Evolutionary conservation across 2,113 vertebrate genomes (phyloP), one percentile per base, ranked within the genome.

Genomic region (Phrynosoma blainvillii): DNA sequence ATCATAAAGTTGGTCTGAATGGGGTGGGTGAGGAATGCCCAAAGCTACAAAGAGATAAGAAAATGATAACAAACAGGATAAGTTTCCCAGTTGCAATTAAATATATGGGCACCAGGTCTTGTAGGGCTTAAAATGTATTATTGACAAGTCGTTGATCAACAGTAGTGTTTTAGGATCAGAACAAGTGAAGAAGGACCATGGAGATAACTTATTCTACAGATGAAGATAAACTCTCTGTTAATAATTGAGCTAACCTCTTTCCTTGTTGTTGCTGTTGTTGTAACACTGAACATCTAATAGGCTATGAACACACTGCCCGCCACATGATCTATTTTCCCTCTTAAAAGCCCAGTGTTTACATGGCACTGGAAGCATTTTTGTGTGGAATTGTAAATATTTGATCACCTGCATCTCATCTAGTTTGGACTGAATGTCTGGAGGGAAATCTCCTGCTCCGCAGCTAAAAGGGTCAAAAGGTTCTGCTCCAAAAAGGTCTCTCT

Each of bases 341-440:
- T 73, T 83, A n/a, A 23, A 8, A 73, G 5, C n/a, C 47, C 21
- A 81, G 13, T 0, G 71, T n/a, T 70, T 75, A 80, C 6, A 3
- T 0, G 59, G 9, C 5, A 68, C 77, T 0, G 65, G 47, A 73
- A 90, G 91, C 21, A 40, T 42, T 56, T 62, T 25, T 9, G 52
- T 32, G 20, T 0, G 81, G 85, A 89, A 85, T 1, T 32, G 79
- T 68, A 93, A 90, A 59, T 75, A 73, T 89, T 79, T n/a, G 93
- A 92, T 98, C 96, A 99, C 99, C 98, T 99, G 99, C 98, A 99
- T 99, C 96, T 99, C 99, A 90, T 99, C 99, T 96, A 99, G 96
- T 94, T 98, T 98, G 85, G 99, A 99, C 94, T 99, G 98, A 90
- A 99, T 98, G 91, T 99, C 99, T 87, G 98, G 98, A 92, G 98